Evolutionary conservation across 2,113 vertebrate species (phyloP), one percentile per base, ranked within the genome.

Genomic region (Triplophysa tibetana): DNA sequence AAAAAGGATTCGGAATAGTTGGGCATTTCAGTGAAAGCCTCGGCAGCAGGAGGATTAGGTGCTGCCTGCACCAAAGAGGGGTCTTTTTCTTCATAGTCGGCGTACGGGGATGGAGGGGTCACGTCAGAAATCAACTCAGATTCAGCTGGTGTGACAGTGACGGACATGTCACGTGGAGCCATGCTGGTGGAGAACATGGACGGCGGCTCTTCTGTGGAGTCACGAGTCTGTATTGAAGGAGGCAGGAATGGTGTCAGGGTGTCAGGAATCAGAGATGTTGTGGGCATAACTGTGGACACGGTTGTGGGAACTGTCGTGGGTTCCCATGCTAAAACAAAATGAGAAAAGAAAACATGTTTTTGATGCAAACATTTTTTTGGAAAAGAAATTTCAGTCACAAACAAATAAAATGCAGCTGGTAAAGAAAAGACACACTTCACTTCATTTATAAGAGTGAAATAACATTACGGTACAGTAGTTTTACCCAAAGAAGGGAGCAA

Each of bases 171-270:
- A 0, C 56, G 73, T 54, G 75, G 38, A 26, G 72, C 23, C 76
- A 82, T 86, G 66, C 79, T 85, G 17, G 84, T 17, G 33, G 84
- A 85, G 61, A 85, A 83, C 75, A 77, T 83, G 29, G 82, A 83
- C 13, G 79, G 65, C 1, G 64, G 54, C 9, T 85, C 84, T 43
- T 64, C 66, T 24, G 41, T 70, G 38, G 58, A 52, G n/a, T 16
- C 45, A 21, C 41, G 54, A 58, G 63, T 9, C 45, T 41, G 13
- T 50, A 8, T 41, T 23, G 33, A 41, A 1, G 21, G 4, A 11
- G 24, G 24, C 24, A 24, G 2, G 24, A 24, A 24, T 24, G 24
- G 24, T 24, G 24, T 24, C 24, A 24, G 24, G 24, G 1, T 16
- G 2, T 52, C 17, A 19, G 45, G 26, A 21, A 54, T n/a, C 67